phyloP scores from a whole-genome alignment of 2,113 vertebrate genomes.

The Toxostoma redivivum region DNA sequence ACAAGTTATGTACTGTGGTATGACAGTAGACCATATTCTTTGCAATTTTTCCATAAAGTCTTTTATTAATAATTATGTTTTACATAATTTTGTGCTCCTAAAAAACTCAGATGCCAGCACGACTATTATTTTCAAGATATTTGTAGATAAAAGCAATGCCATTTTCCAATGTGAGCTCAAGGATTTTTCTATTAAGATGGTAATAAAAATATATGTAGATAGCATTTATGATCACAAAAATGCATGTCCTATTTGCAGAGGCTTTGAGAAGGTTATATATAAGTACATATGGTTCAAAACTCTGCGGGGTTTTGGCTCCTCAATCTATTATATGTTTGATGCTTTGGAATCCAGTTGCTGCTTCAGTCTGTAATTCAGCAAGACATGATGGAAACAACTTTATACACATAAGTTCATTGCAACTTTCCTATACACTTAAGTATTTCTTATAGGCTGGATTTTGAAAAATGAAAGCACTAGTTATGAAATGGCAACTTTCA shows the following conservation, averaged over 20 bases:
- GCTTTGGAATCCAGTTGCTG: background rate
- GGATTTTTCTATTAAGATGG: background rate
- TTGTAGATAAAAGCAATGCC: background rate
- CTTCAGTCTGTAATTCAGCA: background rate
- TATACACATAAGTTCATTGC: background rate
- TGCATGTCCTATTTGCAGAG: background rate
- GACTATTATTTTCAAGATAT: background rate
- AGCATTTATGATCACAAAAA: background rate
- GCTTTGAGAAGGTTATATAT: background rate
- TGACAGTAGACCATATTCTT: background rate
- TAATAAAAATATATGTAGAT: background rate
- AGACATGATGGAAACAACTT: background rate
- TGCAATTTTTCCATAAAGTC: background rate
- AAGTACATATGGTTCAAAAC: background rate
- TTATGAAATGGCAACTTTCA: background rate
- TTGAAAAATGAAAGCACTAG: background rate
- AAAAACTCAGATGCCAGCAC: background rate
- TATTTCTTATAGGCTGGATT: background rate
- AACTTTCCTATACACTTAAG: background rate
- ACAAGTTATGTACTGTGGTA: background rate
- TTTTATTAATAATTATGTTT: background rate
- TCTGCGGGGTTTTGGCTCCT: background rate
- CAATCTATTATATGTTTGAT: background rate
- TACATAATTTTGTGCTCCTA: background rate
- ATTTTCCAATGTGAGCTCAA: background rate